Base-by-base conservation (phyloP, 2,113 vertebrate species). In the Seriola rivoliana region DNA sequence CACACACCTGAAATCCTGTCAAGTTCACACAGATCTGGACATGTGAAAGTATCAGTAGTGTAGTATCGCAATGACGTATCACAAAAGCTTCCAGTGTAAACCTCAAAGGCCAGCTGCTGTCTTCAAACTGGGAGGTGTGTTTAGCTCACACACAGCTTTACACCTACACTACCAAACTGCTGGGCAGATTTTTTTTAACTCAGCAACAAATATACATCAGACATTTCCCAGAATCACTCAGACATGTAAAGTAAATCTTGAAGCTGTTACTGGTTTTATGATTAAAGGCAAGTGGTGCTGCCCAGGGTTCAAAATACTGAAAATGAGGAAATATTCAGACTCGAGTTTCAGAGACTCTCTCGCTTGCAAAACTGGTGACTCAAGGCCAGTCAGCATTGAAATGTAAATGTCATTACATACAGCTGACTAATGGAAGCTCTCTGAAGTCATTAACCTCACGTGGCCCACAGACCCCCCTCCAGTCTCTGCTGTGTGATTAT, bases 391-490 rank as follows among this genome's bases (percentile, higher is more conserved):
- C 16, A 70, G 44, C 71, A 72, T 59, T 80, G 59, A 62, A 55
- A 80, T 81, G 81, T 29, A 75, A 82, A 73, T 54, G 70, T 36
- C 58, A 59, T 75, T 32, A 63, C 23, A 19, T 25, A 42, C 58
- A 52, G 44, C 16, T 8, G 21, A 23, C 54, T 62, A 46, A 77
- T 50, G 58, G 68, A 52, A 19, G 17, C 68, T 44, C 73, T 54
- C 50, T 60, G 46, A 60, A 70, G 48, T 78, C 74, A 42, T 74
- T 75, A 78, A 78, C 69, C 69, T 74, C 29, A 25, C 58, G 57
- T 32, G 44, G 36, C 66, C 75, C 42, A 25, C 34, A 79, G 42
- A 70, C 29, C n/a, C 13, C 13, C 1, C 60, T 65, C 32, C 52
- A 25, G 36, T 66, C 50, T 60, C 42, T 34, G n/a, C 58, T 40